Evolutionary conservation across 1,140 invertebrate genomes (phyloP).

Genomic region (Aphelinus certus): DNA sequence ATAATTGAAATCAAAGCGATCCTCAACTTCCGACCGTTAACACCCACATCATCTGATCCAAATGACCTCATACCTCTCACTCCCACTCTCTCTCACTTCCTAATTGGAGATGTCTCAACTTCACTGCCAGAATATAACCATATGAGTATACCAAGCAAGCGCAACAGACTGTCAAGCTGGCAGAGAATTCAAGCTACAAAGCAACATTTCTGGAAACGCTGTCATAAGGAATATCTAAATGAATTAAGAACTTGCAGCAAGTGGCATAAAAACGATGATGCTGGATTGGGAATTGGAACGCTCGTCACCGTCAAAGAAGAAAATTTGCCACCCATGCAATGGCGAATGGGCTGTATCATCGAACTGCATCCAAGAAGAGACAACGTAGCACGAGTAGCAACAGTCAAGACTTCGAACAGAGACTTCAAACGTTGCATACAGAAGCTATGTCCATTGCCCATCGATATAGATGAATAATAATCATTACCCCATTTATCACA

Average conservation of each 20-base stretch:
- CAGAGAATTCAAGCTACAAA: not conserved
- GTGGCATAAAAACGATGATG: not conserved
- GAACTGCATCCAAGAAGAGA: not conserved
- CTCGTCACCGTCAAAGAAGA: not conserved
- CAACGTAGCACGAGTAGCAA: not conserved
- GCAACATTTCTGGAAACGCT: not conserved
- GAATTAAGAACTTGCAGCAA: constrained; percentile 5
- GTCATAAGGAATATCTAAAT: constrained; percentile 29
- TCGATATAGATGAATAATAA: not conserved
- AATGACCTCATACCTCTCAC: constrained; percentile 2
- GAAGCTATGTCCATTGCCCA: not conserved
- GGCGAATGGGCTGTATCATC: no score
- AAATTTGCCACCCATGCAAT: no score
- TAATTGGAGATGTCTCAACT: constrained; percentile 26
- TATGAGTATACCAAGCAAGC: not conserved
- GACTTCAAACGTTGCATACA: not conserved
- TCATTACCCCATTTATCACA: no score
- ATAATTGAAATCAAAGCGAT: not conserved
- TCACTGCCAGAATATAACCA: not conserved
- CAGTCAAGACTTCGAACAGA: not conserved
- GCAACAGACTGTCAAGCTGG: constrained; percentile 11
- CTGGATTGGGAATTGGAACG: not conserved
- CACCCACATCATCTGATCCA: no score
- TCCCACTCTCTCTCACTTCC: constrained; percentile 12
- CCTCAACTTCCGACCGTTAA: not conserved